Base-by-base conservation (phyloP, 30 jellyfish, hydroid and myxozoan genomes). In the Cassiopea xamachana region DNA sequence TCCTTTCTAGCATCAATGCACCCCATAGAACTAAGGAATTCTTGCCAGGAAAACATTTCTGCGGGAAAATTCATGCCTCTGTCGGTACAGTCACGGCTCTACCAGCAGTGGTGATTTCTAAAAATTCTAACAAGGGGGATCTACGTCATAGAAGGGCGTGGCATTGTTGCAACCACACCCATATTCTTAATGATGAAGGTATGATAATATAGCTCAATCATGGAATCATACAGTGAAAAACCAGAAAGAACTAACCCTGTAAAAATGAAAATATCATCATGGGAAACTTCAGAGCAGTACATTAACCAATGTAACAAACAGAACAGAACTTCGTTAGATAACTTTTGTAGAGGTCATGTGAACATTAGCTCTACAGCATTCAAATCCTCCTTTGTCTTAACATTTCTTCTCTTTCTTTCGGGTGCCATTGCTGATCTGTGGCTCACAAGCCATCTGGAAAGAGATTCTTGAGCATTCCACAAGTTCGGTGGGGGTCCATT, bases 401-500 rank as follows among this genome's bases (percentile, higher is more conserved):
- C 48, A 69, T 17, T 43, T 69, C 78, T 69, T 43, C 48, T 69
- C 48, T 69, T 43, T 69, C 15, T 7, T 43, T 69, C 78, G 78
- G 78, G 78, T 55, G 64, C 64, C 64, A 55, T 55, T 55, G 12
- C 64, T 55, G 64, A 55, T 5, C 78, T 69, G 78, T 18, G 46
- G 78, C 46, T 43, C 78, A 18, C 46, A 69, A 69, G 17, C 78
- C 78, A 69, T 43, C 78, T 69, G 78, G 78, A 18, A 69, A 69
- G 48, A 17, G 17, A 7, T 69, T 69, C 78, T 69, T 69, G 46
- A 17, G 88, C 88, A 79, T 79, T 55, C 88, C 88, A 79, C 49
- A 79, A 55, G 43, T 79, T 48, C 27, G 79, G 80, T 27, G 88
- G 88, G 48, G 88, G 88, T 55, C 88, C 88, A 79, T 79, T 79